These are phyloP conservation scores for Lochmaea crataegi DNA, from an alignment of 2,888 invertebrate genomes.

Conservation along the genomic window DNA sequence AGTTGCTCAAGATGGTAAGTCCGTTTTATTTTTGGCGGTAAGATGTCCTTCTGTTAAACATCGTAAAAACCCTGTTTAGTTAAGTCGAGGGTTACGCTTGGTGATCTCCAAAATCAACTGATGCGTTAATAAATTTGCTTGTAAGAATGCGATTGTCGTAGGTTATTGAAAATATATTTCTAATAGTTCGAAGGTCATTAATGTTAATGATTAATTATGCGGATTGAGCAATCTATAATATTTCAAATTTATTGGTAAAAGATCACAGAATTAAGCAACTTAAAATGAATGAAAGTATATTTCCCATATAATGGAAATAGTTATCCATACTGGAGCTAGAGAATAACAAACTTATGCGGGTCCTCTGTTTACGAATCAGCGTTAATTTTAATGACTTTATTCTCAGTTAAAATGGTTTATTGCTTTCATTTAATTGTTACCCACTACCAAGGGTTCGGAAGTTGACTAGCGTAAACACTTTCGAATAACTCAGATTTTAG, in stretches of 20 bases:
- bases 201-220: not conserved
- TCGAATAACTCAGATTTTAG: not conserved
- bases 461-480: not conserved
- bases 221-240: conserved; percentile 1
- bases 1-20: conserved; percentile 38
- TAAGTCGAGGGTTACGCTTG: not conserved
- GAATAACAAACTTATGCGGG: conserved; percentile 29
- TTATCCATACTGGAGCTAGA: not conserved
- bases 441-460: not conserved
- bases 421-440: conserved; percentile 8
- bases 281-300: not conserved
- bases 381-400: conserved; percentile 37
- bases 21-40: conserved; percentile 41
- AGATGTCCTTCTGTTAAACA: conserved; percentile 37
- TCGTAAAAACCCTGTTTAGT: conserved; percentile 4
- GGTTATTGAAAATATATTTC: not conserved
- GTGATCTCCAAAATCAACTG: not conserved
- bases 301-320: conserved; percentile 10
- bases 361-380: conserved; percentile 36
- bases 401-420: conserved; percentile 27
- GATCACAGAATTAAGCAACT: not conserved
- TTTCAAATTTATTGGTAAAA: conserved; percentile 6
- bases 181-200: not conserved
- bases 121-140: not conserved
- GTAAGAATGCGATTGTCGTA: not conserved